phyloP scores from a whole-genome alignment of 2,797 vertebrate genomes.

The Hirundo rustica region DNA sequence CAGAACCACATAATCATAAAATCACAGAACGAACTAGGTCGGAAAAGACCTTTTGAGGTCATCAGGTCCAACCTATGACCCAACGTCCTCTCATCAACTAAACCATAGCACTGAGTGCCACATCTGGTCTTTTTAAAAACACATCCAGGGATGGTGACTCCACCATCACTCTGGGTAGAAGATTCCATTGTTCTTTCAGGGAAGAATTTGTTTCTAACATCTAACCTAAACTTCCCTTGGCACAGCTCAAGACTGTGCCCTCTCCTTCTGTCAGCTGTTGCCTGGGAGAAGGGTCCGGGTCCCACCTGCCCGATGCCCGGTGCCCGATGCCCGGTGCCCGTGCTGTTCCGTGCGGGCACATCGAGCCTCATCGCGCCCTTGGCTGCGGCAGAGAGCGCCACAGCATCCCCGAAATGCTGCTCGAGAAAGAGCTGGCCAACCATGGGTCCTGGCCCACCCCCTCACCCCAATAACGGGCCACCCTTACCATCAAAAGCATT shows the following conservation, averaged over 20 bases:
- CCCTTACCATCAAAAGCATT: background rate
- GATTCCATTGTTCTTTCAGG: background rate
- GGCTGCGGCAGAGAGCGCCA: background rate
- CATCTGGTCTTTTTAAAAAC: background rate
- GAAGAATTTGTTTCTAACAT: background rate
- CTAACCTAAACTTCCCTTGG: background rate
- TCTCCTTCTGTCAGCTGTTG: background rate
- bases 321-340: too few relatives aligned
- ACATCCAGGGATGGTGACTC: background rate
- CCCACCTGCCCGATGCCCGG: too few relatives aligned
- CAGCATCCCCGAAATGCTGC: background rate
- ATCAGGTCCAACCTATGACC: background rate
- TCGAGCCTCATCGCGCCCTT: background rate
- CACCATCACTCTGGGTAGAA: background rate
- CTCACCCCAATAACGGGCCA: background rate
- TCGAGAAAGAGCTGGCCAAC: background rate
- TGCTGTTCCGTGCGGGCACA: background rate
- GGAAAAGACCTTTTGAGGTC: background rate
- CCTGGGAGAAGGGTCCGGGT: background rate
- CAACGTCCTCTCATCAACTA: background rate
- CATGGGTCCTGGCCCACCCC: background rate
- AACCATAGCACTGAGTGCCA: background rate
- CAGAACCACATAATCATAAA: background rate
- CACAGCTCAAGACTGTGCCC: background rate
- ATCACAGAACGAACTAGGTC: background rate